Conservation (phyloP, 2,113 vertebrate species). For the Takifugu bimaculatus region DNA sequence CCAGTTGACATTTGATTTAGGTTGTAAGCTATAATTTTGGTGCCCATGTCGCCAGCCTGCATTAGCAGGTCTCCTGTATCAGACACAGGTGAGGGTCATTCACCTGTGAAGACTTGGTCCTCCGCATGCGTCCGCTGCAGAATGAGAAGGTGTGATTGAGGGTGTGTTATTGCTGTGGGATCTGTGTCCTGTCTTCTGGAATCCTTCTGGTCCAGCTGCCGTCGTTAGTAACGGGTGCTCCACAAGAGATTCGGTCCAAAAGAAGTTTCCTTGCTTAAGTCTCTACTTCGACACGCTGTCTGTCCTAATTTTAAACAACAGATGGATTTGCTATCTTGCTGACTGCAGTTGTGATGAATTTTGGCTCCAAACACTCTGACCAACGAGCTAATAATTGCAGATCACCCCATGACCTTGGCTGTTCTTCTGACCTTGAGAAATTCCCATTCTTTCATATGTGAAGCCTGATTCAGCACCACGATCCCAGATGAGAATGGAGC, state of each 20-base stretch:
- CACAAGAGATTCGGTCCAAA: too few species aligned
- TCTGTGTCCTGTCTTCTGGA: neutral
- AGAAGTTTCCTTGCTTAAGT: too few species aligned
- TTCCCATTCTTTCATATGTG: constrained; percentile 27
- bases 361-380: too few species aligned
- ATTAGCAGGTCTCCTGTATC: constrained; percentile 20
- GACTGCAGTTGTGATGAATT: too few species aligned
- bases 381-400: too few species aligned
- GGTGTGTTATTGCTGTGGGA: neutral
- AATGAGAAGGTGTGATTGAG: neutral
- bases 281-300: too few species aligned
- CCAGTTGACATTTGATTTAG: constrained; percentile 4
- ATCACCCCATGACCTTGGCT: too few species aligned
- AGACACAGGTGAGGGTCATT: neutral
- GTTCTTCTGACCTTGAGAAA: constrained; percentile 4
- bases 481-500: constrained; percentile 10
- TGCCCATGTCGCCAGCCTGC: constrained; percentile 11
- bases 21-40: constrained; percentile 11
- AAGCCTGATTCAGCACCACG: constrained; percentile 19
- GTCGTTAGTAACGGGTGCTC: too few species aligned
- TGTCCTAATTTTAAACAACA: too few species aligned
- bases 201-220: too few species aligned
- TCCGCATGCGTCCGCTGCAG: constrained; percentile 11
- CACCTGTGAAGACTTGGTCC: neutral
- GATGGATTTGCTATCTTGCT: too few species aligned